Evolutionary conservation across 2,888 invertebrate genomes (phyloP).

Genomic region (Teleogryllus oceanicus): DNA sequence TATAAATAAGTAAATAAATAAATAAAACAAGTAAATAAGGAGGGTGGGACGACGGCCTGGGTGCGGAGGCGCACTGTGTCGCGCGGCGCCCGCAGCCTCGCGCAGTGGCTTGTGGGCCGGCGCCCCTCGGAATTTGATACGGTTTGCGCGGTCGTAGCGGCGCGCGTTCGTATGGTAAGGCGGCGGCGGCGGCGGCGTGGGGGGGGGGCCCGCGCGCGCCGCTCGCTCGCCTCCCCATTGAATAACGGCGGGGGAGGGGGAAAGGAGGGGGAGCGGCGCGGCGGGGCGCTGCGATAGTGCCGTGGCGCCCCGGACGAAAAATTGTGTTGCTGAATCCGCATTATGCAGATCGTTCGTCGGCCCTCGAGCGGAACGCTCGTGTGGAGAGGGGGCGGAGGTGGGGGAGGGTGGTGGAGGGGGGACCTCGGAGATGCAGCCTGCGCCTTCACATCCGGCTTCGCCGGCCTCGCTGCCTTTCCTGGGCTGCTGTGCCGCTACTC

Average conservation of each 20-base stretch:
- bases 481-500: background rate
- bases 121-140: no score
- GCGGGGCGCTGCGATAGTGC: background rate
- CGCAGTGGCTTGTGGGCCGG: no score
- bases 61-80: no score
- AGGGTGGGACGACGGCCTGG: no score
- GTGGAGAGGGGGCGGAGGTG: background rate
- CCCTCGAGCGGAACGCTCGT: background rate
- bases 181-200: no score
- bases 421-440: background rate
- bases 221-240: no score
- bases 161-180: no score
- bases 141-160: no score
- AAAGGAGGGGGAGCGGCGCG: background rate
- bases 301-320: background rate
- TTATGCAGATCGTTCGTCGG: constrained; percentile 9
- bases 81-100: no score
- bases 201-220: no score
- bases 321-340: constrained; percentile 18
- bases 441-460: background rate
- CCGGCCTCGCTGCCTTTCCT: background rate
- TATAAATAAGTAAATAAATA: no score
- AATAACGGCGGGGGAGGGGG: background rate
- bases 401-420: background rate
- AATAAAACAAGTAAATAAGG: no score